These are phyloP conservation scores for Papilio polyxenes DNA, from an alignment of 1,140 invertebrate genomes.

Conservation along the genomic window DNA sequence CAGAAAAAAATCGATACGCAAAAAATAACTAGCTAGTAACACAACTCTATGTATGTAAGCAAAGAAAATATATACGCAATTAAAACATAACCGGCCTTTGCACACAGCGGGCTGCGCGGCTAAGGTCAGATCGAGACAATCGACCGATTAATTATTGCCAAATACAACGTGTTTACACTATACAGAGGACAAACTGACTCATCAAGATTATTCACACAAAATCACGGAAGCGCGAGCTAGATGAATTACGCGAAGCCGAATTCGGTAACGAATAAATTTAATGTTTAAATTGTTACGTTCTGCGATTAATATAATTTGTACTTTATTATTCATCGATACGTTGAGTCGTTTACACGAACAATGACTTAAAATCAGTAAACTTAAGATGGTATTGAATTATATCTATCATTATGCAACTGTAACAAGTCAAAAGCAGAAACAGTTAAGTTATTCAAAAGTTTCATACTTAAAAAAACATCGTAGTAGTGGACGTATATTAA, in stretches of 20 bases:
- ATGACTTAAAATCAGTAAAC: too few relatives aligned
- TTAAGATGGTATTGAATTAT: too few relatives aligned
- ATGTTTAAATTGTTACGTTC: background rate
- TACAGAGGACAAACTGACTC: constrained; percentile 10
- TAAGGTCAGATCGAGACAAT: constrained; percentile 34
- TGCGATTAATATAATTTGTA: too few relatives aligned
- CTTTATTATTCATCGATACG: too few relatives aligned
- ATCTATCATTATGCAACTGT: too few relatives aligned
- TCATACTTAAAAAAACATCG: too few relatives aligned
- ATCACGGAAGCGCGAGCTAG: background rate
- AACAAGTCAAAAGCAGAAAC: too few relatives aligned
- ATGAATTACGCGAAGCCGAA: background rate
- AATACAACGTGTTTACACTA: constrained; percentile 38
- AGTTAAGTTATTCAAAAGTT: too few relatives aligned
- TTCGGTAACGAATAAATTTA: background rate
- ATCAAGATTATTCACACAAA: background rate
- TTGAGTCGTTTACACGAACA: too few relatives aligned
- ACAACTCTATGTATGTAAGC: background rate
- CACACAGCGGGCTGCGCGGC: background rate
- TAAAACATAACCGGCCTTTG: background rate
- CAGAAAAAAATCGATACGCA: background rate
- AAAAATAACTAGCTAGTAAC: background rate
- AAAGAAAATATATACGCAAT: background rate
- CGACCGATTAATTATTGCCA: constrained; percentile 39
- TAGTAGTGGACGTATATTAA: too few relatives aligned